Evolutionary conservation across 2,888 invertebrate species (phyloP).

Genomic region (Diaperis boleti): DNA sequence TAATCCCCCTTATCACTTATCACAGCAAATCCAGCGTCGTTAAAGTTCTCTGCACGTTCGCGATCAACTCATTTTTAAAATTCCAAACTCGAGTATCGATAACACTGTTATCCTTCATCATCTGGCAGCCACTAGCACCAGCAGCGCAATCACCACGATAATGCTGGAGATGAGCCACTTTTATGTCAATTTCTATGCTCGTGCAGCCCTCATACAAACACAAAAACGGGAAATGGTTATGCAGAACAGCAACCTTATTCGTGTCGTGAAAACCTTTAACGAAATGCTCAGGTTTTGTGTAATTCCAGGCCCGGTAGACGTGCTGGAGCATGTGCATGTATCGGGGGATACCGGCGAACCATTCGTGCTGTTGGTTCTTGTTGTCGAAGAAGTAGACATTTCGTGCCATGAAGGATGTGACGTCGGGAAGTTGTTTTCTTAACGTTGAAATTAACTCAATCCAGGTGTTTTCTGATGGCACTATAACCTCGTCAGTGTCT

Average conservation of each 20-base stretch:
- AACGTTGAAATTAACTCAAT: conserved; percentile 74
- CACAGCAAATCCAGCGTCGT: background rate
- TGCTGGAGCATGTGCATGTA: conserved; percentile 44
- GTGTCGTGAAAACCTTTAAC: conserved; percentile 40
- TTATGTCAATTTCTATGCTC: conserved; percentile 4
- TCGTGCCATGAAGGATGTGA: conserved; percentile 13
- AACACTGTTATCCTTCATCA: conserved; percentile 20
- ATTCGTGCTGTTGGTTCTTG: conserved; percentile 24
- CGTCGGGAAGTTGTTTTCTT: conserved; percentile 67
- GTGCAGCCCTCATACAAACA: conserved; percentile 22
- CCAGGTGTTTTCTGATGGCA: conserved; percentile 69
- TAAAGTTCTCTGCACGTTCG: conserved; percentile 11
- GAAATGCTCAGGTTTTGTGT: conserved; percentile 32
- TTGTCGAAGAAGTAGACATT: conserved; percentile 40
- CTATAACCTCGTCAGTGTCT: conserved; percentile 66
- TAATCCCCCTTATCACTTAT: background rate
- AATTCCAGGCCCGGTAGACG: conserved; percentile 28
- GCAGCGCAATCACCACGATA: conserved; percentile 38
- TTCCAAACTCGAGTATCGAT: conserved; percentile 36
- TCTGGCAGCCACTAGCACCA: conserved; percentile 15
- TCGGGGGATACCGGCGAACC: conserved; percentile 33
- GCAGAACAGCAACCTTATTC: conserved; percentile 11
- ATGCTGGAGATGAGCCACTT: conserved; percentile 39
- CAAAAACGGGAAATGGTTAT: conserved; percentile 36
- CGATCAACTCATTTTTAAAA: conserved; percentile 30